These are phyloP conservation scores for Halocynthia roretzi DNA, from an alignment of 23 tunicate species.

Conservation along the genomic window DNA sequence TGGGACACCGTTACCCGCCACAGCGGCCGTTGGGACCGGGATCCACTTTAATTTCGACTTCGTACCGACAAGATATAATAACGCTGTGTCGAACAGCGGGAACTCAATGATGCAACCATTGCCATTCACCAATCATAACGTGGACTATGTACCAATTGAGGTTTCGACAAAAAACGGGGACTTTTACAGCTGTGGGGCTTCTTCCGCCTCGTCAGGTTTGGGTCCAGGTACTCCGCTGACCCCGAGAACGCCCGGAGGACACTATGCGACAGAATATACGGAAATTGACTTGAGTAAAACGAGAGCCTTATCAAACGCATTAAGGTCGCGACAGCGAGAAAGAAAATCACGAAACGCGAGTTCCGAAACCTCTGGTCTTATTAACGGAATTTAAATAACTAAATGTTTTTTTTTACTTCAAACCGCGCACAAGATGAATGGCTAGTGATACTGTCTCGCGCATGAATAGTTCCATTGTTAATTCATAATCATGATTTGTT, in stretches of 20 bases:
- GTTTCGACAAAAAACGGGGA: slow-evolving; percentile 48
- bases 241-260: slow-evolving; percentile 69
- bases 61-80: slow-evolving; percentile 21
- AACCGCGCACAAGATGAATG: too few species aligned
- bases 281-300: slow-evolving; percentile 80
- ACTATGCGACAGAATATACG: slow-evolving; percentile 60
- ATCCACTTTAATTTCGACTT: slow-evolving; percentile 82
- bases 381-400: slow-evolving; percentile 3
- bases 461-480: too few species aligned
- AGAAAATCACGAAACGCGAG: slow-evolving; percentile 64
- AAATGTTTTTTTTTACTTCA: too few species aligned
- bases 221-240: slow-evolving; percentile 79
- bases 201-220: slow-evolving; percentile 88
- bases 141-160: slow-evolving; percentile 32
- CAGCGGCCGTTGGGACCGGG: slow-evolving; percentile 31
- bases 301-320: slow-evolving; percentile 50
- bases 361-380: slow-evolving; percentile 30
- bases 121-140: slow-evolving; percentile 20
- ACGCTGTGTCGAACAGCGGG: background rate
- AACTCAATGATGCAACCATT: slow-evolving; percentile 35
- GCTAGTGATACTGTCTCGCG: too few species aligned
- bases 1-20: slow-evolving; percentile 94
- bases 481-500: too few species aligned
- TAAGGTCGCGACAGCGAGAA: slow-evolving; percentile 39
- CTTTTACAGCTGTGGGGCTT: slow-evolving; percentile 58